Evolutionary conservation across 2,888 invertebrate genomes (phyloP).

Genomic region (Drosophila melanosoma): DNA sequence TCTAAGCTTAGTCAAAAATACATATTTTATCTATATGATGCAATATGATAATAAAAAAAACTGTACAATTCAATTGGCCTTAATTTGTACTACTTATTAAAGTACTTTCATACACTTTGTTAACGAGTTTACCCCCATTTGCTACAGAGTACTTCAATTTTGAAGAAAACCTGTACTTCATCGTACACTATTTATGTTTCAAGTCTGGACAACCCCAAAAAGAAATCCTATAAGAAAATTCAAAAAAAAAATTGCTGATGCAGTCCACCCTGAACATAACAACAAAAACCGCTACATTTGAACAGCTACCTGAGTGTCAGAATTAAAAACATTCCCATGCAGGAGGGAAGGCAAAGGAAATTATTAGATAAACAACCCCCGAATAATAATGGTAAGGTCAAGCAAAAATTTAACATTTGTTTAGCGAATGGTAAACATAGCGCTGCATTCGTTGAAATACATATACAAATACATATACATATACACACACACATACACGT

Average conservation of each 20-base stretch:
- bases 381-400: constrained; percentile 53
- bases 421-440: constrained; percentile 71
- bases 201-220: neutral
- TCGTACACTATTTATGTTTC: neutral
- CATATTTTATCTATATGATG: neutral
- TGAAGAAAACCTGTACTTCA: neutral
- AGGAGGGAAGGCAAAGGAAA: constrained; percentile 14
- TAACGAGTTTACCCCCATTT: neutral
- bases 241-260: constrained; percentile 14
- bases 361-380: constrained; percentile 42
- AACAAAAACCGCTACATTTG: constrained; percentile 54
- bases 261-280: constrained; percentile 20
- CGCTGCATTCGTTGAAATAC: constrained; percentile 30
- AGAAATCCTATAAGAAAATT: constrained; percentile 19
- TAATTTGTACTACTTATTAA: neutral
- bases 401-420: constrained; percentile 57
- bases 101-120: neutral
- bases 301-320: constrained; percentile 51
- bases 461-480: too few species aligned
- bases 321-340: constrained; percentile 46
- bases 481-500: constrained; percentile 10
- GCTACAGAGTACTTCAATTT: neutral
- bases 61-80: neutral
- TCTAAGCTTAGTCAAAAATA: neutral
- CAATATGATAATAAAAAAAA: neutral